phyloP scores from a whole-genome alignment of 2,797 vertebrate species.

The Spheniscus humboldti region DNA sequence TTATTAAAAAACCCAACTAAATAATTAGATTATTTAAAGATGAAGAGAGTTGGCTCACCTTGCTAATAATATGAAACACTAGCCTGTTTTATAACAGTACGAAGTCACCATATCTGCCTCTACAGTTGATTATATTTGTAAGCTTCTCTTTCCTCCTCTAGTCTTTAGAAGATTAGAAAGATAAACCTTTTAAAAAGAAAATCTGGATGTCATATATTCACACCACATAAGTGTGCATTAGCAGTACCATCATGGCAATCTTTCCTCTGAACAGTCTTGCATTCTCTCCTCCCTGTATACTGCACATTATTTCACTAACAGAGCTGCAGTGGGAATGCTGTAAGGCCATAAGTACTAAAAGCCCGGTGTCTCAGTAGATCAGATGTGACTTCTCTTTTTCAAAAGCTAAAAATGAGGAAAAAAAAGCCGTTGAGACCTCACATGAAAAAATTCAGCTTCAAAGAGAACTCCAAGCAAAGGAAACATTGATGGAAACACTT shows the following conservation, averaged over 20 bases:
- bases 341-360: background rate
- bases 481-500: background rate
- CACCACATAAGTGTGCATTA: accelerated
- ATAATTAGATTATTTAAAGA: background rate
- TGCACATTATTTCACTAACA: accelerated
- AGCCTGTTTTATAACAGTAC: background rate
- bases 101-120: background rate
- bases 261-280: background rate
- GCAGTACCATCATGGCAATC: accelerated
- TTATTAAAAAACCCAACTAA: background rate
- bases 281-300: background rate
- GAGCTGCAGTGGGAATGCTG: background rate
- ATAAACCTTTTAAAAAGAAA: background rate
- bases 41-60: accelerated
- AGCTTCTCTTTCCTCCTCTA: background rate
- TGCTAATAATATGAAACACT: background rate
- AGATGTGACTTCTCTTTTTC: background rate
- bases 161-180: background rate
- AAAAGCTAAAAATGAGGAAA: background rate
- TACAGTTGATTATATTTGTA: background rate
- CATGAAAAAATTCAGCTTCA: background rate
- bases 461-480: background rate
- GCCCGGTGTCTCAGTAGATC: accelerated
- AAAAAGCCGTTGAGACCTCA: background rate
- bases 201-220: accelerated